phyloP scores from a whole-genome alignment of 1,140 invertebrate species.

The Drosophila lowei region DNA sequence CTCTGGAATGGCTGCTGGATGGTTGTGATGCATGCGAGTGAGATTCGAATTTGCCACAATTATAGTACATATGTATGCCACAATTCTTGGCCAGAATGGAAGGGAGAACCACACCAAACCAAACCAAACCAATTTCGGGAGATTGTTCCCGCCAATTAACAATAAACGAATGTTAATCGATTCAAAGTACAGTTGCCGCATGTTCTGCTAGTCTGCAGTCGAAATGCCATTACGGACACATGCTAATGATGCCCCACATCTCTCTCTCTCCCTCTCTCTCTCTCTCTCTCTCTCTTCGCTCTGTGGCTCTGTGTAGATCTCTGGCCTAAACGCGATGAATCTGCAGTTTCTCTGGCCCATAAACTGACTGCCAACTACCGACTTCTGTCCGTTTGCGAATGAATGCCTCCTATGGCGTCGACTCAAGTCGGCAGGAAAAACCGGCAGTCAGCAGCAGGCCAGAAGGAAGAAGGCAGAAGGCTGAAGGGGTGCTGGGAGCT shows the following conservation, averaged over 20 bases:
- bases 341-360: constrained; percentile 45
- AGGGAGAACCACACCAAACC: background rate
- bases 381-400: constrained; percentile 10
- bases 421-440: background rate
- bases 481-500: no score
- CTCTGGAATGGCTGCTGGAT: constrained; percentile 7
- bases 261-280: background rate
- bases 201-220: background rate
- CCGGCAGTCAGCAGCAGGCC: constrained; percentile 12
- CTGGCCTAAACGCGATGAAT: constrained; percentile 21
- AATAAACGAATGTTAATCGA: constrained; percentile 25
- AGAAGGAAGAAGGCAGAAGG: no score
- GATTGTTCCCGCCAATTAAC: constrained; percentile 22
- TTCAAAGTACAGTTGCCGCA: constrained; percentile 22
- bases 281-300: no score
- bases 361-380: constrained; percentile 31
- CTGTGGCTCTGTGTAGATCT: background rate
- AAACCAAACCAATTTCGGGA: constrained; percentile 5
- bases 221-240: constrained; percentile 9
- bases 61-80: constrained; percentile 7
- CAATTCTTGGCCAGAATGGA: background rate
- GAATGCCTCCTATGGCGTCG: constrained; percentile 36
- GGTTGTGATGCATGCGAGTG: constrained; percentile 22
- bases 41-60: constrained; percentile 51
- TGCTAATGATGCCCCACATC: constrained; percentile 30